Evolutionary conservation across 2,797 vertebrate genomes (phyloP), one percentile per base, ranked within the genome.

Genomic region (Allobates femoralis): DNA sequence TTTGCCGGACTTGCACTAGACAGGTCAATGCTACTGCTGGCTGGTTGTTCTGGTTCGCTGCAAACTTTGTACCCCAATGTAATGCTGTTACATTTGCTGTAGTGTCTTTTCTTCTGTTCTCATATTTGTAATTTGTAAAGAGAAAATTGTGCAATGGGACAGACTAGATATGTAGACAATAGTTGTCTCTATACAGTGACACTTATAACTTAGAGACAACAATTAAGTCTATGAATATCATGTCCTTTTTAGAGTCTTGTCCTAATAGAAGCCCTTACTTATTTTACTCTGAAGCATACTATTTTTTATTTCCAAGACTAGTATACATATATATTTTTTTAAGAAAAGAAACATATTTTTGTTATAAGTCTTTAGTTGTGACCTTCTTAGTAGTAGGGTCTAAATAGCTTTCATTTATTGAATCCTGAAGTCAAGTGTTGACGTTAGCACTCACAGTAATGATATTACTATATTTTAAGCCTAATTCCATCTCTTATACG

Each of bases 301-400:
- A 80, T 86, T 86, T 71, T 86, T 77, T 84, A 30, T 86, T 86
- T 81, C 56, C 71, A 86, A 81, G 73, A 80, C 66, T 81, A 71
- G 69, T 81, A 75, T 62, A 86, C 60, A 86, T 81, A 86, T 86
- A 81, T 86, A 75, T 86, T 86, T 86, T 86, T 86, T 80, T 80
- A 86, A 74, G 67, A 75, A 86, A 80, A 73, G 26, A 74, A 86
- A 60, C 78, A 86, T 83, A 83, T 83, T 83, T 83, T 83, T 83
- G 69, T 83, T 83, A 81, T 66, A 83, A 46, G 81, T 58, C 81
- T 83, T 83, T 83, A 83, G 81, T 83, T 83, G 69, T 74, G 69
- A 71, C 73, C 73, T 76, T 84, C 41, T 23, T 75, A 60, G 34
- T 83, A 83, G 55, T 83, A 83, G 81, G 81, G 81, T 83, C 55